Base-by-base conservation (phyloP, 2,888 invertebrate genomes). In the Acleris cristana region DNA sequence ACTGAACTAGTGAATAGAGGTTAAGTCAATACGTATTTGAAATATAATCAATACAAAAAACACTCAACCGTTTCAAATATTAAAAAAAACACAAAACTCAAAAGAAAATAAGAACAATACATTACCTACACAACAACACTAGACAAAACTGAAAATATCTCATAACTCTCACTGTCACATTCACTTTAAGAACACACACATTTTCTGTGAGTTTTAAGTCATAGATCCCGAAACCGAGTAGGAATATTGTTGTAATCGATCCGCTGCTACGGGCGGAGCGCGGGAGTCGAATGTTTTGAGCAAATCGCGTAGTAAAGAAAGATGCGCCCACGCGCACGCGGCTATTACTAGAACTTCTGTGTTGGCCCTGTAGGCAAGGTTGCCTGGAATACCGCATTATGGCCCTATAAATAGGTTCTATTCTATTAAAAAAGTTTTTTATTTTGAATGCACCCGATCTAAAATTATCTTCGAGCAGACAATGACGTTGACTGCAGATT, bases 291-390 rank as follows among this genome's bases (percentile, higher is more conserved):
- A 79, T 86, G 89, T 87, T 88, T 89, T 88, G 86, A 87, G 85
- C 87, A 82, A 83, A 86, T 84, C 84, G 74, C 79, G 81, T 72
- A 79, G 82, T 82, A 84, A 81, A 84, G 86, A 89, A 86, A 88
- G 85, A 88, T 73, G 84, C 90, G 86, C 91, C 90, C 86, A 90
- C 92, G 90, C 91, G 73, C 73, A 76, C 76, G 85, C 74, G 79
- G 72, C 90, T 91, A 90, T 88, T 80, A 91, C 87, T 83, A 88
- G 90, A 85, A 80, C 79, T 79, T 86, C 87, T 87, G 88, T 84
- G 81, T 61, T 84, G 89, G 86, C 89, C 86, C 82, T 87, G 87
- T 71, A 79, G 78, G 79, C 91, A 89, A 91, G 91, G 91, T 86
- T 87, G 83, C 80, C 90, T 89, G 90, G 90, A 90, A 83, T 72